Evolutionary conservation across 2,113 vertebrate genomes (phyloP).

Genomic region (Hydrolagus affinis): DNA sequence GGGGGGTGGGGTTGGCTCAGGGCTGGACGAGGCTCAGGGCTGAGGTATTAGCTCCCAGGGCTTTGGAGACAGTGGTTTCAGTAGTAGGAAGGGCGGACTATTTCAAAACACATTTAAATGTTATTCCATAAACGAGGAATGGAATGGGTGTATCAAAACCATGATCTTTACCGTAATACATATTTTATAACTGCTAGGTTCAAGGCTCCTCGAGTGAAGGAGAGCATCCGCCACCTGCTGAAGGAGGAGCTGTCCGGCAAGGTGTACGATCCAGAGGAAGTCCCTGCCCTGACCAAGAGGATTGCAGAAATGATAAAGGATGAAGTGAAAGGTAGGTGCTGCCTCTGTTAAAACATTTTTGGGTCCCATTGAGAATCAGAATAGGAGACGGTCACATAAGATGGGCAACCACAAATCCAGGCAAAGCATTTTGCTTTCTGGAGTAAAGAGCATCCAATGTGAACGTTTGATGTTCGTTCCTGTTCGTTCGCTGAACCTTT

Average conservation of each 20-base stretch:
- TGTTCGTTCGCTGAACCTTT: too few species aligned
- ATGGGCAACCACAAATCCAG: too few species aligned
- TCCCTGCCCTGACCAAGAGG: conserved; percentile 54
- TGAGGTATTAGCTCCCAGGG: too few species aligned
- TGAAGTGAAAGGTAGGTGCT: conserved; percentile 69
- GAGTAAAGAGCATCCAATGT: too few species aligned
- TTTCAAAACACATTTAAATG: neutral
- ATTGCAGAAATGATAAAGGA: conserved; percentile 75
- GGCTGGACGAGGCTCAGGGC: neutral
- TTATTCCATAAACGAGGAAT: neutral
- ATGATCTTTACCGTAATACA: neutral
- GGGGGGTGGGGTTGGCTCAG: conserved; percentile 34
- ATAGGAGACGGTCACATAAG: too few species aligned
- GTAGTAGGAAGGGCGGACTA: neutral
- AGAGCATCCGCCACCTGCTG: conserved; percentile 68
- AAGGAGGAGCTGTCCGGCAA: conserved; percentile 63
- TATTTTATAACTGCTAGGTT: conserved; percentile 57
- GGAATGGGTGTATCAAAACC: neutral
- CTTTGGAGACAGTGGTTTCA: too few species aligned
- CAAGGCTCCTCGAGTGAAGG: conserved; percentile 68
- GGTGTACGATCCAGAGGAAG: conserved; percentile 66
- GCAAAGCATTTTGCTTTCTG: too few species aligned
- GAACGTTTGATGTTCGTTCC: too few species aligned
- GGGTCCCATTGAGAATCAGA: neutral
- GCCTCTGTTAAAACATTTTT: neutral